Percentiles rank a stretch among this genome's conserved stretches.
These are phyloP conservation scores for Gadopsis bispinosus DNA, from an alignment of 2,797 vertebrate genomes.

Conservation along the genomic window DNA sequence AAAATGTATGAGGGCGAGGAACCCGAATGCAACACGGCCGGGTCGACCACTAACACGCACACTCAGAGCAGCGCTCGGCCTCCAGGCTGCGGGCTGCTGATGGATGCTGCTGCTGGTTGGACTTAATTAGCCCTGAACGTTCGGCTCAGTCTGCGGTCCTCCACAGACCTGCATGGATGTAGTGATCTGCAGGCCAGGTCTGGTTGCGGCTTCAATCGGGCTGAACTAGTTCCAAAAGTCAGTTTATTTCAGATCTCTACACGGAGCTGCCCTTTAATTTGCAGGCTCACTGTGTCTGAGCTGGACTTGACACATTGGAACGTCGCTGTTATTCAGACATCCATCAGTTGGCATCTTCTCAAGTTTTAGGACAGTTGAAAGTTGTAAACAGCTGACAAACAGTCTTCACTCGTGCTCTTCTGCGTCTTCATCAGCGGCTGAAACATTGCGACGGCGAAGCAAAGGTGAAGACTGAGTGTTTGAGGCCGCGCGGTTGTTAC, in stretches of 20 bases:
- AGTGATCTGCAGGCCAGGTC: not conserved
- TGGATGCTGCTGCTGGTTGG: slow-evolving; percentile 56
- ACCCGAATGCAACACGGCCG: slow-evolving; percentile 40
- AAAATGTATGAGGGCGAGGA: slow-evolving; percentile 54
- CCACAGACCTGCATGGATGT: not conserved
- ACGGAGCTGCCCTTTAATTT: not conserved
- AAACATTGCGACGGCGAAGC: not conserved
- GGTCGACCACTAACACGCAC: slow-evolving; percentile 7
- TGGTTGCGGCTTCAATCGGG: not conserved
- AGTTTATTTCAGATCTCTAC: not conserved
- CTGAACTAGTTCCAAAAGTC: not conserved
- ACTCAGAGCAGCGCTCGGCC: not conserved
- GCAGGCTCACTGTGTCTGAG: too few species aligned
- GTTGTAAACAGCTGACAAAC: too few species aligned
- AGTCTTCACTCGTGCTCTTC: too few species aligned
- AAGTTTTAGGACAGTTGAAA: too few species aligned
- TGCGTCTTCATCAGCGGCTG: slow-evolving; percentile 7
- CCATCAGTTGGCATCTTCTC: too few species aligned
- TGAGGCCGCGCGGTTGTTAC: too few species aligned
- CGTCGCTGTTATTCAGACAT: too few species aligned
- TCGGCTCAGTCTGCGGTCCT: not conserved
- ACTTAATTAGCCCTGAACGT: slow-evolving; percentile 63
- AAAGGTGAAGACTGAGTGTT: not conserved
- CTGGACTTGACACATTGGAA: too few species aligned
- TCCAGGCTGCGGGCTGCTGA: slow-evolving; percentile 50